Evolutionary conservation across 2,888 invertebrate species (phyloP).

Genomic region (Chirona hameri): DNA sequence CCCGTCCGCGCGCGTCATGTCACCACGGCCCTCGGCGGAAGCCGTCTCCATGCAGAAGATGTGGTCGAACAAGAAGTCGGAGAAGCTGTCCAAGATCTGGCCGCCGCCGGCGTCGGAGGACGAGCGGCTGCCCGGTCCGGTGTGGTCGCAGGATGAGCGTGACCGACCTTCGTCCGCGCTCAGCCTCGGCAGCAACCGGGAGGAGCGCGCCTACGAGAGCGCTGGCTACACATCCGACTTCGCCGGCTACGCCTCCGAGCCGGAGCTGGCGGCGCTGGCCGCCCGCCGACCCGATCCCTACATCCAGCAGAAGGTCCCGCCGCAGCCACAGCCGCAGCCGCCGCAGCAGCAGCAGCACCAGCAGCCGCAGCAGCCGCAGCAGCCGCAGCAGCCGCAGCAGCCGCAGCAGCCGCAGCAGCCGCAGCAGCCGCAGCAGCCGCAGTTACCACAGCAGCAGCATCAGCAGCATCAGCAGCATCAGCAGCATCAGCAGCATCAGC

Average conservation of each 20-base stretch:
- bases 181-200: not conserved
- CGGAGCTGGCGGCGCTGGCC: slow-evolving; percentile 14
- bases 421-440: not conserved
- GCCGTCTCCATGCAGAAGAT: slow-evolving; percentile 39
- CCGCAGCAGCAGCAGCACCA: not conserved
- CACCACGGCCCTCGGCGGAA: slow-evolving; percentile 38
- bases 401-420: not conserved
- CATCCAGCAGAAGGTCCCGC: slow-evolving; percentile 4
- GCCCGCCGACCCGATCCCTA: slow-evolving; percentile 4
- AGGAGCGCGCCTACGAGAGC: not conserved
- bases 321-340: not conserved
- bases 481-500: not conserved
- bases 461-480: not conserved
- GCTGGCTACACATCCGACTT: slow-evolving; percentile 13
- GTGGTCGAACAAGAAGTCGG: slow-evolving; percentile 40
- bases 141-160: not conserved
- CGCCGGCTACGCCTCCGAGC: slow-evolving; percentile 13
- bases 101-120: not conserved
- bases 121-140: not conserved
- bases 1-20: not conserved
- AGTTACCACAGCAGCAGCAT: no score
- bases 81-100: slow-evolving; percentile 12
- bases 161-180: not conserved
- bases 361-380: not conserved
- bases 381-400: not conserved